phyloP scores from a whole-genome alignment of 2,888 invertebrate species.

The Athetis lepigone region DNA sequence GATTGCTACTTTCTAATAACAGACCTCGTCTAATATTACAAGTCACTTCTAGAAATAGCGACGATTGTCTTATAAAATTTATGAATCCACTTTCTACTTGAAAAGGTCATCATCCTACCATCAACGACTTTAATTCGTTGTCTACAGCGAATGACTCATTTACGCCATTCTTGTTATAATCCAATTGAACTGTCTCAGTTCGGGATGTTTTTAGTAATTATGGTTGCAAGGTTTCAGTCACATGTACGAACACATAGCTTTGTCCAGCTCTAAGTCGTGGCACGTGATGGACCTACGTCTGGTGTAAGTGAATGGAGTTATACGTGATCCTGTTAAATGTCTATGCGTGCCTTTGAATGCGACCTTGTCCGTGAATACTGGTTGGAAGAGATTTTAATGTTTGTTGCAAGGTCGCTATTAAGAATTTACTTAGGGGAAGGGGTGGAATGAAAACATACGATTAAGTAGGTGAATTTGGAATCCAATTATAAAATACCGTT shows the following conservation, averaged over 20 bases:
- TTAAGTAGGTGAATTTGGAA: too few species aligned
- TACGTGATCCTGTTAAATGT: conserved; percentile 52
- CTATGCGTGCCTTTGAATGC: conserved; percentile 7
- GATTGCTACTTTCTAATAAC: conserved; percentile 39
- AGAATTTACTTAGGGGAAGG: too few species aligned
- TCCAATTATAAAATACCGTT: too few species aligned
- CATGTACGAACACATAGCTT: conserved; percentile 57
- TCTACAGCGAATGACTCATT: conserved; percentile 42
- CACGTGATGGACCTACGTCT: conserved; percentile 52
- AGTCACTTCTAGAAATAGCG: conserved; percentile 17
- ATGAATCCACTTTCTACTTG: conserved; percentile 38
- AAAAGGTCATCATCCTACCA: conserved; percentile 34
- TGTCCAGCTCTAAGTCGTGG: conserved; percentile 56
- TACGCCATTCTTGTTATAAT: conserved; percentile 45
- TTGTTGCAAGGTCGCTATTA: too few species aligned
- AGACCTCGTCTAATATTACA: conserved; percentile 17
- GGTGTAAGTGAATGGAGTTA: conserved; percentile 30
- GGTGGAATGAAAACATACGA: too few species aligned
- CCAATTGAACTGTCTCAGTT: conserved; percentile 51
- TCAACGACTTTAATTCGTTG: conserved; percentile 26
- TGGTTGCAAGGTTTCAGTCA: conserved; percentile 59
- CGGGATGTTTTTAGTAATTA: conserved; percentile 53
- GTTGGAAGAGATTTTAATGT: too few species aligned
- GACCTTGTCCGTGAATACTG: conserved; percentile 28
- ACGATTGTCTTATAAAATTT: conserved; percentile 12